These are phyloP conservation scores for Paracanthobrama guichenoti DNA, from an alignment of 2,113 vertebrate genomes.

Conservation along the genomic window DNA sequence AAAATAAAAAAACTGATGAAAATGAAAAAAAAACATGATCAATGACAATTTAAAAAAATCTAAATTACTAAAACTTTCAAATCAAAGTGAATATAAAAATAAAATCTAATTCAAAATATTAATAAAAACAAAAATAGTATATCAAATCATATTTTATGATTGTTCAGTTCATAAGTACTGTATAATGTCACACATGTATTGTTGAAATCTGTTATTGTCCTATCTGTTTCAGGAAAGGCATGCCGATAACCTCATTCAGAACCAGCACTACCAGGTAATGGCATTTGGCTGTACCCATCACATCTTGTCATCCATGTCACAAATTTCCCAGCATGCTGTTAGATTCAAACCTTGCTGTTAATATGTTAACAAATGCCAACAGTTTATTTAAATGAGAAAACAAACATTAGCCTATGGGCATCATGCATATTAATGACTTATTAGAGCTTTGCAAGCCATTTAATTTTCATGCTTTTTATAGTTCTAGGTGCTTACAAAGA, in stretches of 20 bases:
- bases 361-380: neutral
- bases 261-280: slow-evolving; percentile 60
- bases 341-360: neutral
- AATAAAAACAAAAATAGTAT: neutral
- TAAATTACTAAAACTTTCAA: neutral
- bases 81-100: neutral
- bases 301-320: neutral
- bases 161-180: slow-evolving; percentile 5
- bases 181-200: neutral
- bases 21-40: neutral
- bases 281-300: neutral
- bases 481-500: neutral
- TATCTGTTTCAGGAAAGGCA: slow-evolving; percentile 53
- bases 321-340: slow-evolving; percentile 4
- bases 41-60: no score
- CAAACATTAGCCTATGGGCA: neutral
- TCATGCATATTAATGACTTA: slow-evolving; percentile 21
- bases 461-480: neutral
- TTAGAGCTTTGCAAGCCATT: neutral
- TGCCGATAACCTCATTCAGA: slow-evolving; percentile 57
- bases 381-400: slow-evolving; percentile 12
- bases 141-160: neutral
- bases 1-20: neutral
- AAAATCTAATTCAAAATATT: no score
- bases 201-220: neutral